Conservation (phyloP, 2,888 invertebrate genomes). For the Norana najaformis region DNA sequence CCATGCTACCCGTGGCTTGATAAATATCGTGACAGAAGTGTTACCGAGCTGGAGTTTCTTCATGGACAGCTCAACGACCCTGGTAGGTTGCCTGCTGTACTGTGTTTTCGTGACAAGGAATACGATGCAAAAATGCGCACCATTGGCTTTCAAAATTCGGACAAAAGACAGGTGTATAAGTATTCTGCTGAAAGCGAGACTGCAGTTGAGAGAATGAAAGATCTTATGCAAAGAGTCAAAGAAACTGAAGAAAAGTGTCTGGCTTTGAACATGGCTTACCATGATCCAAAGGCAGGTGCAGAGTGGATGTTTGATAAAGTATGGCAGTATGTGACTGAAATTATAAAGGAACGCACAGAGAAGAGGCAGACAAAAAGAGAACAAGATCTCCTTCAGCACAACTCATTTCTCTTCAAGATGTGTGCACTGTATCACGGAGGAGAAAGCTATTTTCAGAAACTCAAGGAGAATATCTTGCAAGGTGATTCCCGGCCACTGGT, state of each 20-base stretch:
- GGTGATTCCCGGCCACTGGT: conserved; percentile 40
- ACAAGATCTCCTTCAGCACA: conserved; percentile 17
- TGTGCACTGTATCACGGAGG: conserved; percentile 25
- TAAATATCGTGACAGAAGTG: conserved; percentile 52
- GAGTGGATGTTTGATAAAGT: conserved; percentile 54
- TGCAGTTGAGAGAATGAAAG: conserved; percentile 49
- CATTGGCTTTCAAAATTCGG: conserved; percentile 48
- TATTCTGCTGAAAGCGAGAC: conserved; percentile 54
- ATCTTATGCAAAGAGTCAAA: conserved; percentile 51
- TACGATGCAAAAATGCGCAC: conserved; percentile 43
- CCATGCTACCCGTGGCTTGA: conserved; percentile 54
- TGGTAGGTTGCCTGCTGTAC: conserved; percentile 51
- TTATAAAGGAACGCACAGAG: conserved; percentile 17
- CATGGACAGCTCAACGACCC: conserved; percentile 57
- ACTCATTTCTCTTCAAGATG: background rate
- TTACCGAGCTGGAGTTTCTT: conserved; percentile 58
- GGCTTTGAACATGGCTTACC: conserved; percentile 22
- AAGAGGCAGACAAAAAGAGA: background rate
- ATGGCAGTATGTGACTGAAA: conserved; percentile 46
- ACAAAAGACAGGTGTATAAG: conserved; percentile 52
- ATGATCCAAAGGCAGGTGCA: conserved; percentile 46
- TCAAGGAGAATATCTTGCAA: background rate
- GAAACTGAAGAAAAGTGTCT: conserved; percentile 43
- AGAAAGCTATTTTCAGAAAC: conserved; percentile 20
- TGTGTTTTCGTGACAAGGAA: conserved; percentile 56